phyloP scores from a whole-genome alignment of 2,113 vertebrate species.

The Regulus satrapa region DNA sequence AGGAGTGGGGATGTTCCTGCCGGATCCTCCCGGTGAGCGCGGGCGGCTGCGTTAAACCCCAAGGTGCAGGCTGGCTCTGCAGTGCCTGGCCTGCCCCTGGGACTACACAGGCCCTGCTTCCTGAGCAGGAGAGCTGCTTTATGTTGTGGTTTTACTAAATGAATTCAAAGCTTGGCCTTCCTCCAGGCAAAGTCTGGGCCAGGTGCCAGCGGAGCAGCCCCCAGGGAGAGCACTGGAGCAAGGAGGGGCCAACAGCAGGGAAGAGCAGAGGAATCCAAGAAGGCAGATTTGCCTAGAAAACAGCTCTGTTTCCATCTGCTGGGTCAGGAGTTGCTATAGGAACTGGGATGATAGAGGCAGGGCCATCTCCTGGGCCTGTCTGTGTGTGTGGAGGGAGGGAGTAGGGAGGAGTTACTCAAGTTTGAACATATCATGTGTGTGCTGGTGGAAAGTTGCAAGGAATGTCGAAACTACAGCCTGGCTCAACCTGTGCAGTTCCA shows the following conservation, averaged over 20 bases:
- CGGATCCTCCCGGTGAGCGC: accelerated
- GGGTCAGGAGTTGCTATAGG: slow-evolving; percentile 57
- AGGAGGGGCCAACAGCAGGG: slow-evolving; percentile 56
- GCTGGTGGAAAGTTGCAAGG: slow-evolving; percentile 42
- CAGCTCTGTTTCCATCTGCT: slow-evolving; percentile 63
- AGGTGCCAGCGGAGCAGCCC: slow-evolving; percentile 43
- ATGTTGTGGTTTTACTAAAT: slow-evolving; percentile 67
- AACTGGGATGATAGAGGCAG: slow-evolving; percentile 59
- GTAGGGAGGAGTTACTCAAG: slow-evolving; percentile 55
- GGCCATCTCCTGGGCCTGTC: slow-evolving; percentile 57
- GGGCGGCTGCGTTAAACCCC: accelerated
- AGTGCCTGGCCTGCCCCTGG: slow-evolving; percentile 10
- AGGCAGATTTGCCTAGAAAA: slow-evolving; percentile 49
- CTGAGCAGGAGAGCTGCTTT: slow-evolving; percentile 67
- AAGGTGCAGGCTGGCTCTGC: background rate
- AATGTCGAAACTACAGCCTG: slow-evolving; percentile 53
- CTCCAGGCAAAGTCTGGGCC: slow-evolving; percentile 56
- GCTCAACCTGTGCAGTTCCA: background rate
- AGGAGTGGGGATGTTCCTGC: accelerated
- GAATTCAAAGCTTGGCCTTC: slow-evolving; percentile 64
- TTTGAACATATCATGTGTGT: slow-evolving; percentile 52
- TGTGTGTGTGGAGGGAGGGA: background rate
- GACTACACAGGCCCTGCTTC: slow-evolving; percentile 58
- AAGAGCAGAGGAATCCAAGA: slow-evolving; percentile 54
- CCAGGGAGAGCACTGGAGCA: slow-evolving; percentile 54